Percentiles rank a stretch among this genome's conserved stretches.
phyloP scores from a whole-genome alignment of 2,797 vertebrate species.

The Phrynocephalus forsythii region DNA sequence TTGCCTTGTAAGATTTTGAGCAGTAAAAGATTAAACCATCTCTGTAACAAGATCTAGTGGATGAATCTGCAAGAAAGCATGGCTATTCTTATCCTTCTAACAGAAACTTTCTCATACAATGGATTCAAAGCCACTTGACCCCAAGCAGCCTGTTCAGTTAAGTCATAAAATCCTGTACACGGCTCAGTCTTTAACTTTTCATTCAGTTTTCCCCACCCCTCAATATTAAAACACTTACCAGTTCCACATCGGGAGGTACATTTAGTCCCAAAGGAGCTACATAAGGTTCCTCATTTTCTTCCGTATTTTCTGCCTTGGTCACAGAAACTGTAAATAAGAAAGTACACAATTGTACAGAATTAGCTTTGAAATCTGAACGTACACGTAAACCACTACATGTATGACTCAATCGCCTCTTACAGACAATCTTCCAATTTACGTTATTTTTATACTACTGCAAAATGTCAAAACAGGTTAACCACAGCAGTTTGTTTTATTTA shows the following conservation, averaged over 20 bases:
- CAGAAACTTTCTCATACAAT: too few relatives aligned
- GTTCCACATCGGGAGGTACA: slow-evolving; percentile 94
- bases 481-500: neutral
- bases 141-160: too few relatives aligned
- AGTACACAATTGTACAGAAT: slow-evolving; percentile 12
- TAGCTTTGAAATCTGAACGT: neutral
- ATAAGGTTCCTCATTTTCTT: slow-evolving; percentile 94
- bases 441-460: neutral
- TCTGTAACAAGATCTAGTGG: too few relatives aligned
- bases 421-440: neutral
- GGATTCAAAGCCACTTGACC: too few relatives aligned
- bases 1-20: too few relatives aligned
- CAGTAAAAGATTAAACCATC: too few relatives aligned
- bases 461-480: neutral
- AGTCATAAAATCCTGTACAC: too few relatives aligned
- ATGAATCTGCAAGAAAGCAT: too few relatives aligned
- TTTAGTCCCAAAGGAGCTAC: slow-evolving; percentile 89
- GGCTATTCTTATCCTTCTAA: too few relatives aligned
- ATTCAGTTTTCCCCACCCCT: too few relatives aligned
- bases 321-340: slow-evolving; percentile 68
- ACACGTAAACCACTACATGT: neutral
- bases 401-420: neutral
- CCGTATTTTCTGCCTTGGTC: slow-evolving; percentile 83
- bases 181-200: too few relatives aligned
- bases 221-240: slow-evolving; percentile 82